Percentiles rank a stretch among this genome's conserved stretches.
Evolutionary conservation across 2,888 invertebrate species (phyloP).

Genomic region (Cataglyphis rosenhaueri): DNA sequence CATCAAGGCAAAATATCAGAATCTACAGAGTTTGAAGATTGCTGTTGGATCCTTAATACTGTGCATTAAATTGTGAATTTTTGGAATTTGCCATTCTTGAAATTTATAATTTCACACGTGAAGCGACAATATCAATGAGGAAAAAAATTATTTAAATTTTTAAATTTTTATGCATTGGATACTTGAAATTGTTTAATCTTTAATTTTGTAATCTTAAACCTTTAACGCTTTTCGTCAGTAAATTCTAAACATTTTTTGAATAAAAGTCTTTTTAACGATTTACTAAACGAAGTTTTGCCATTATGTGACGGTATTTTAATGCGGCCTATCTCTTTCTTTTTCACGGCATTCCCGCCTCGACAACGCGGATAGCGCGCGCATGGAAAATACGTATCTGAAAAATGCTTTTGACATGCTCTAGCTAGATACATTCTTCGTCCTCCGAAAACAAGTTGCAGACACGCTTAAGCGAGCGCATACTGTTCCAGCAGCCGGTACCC

Average conservation of each 20-base stretch:
- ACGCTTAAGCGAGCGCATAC: slow-evolving; percentile 61
- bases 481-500: slow-evolving; percentile 70
- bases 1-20: background rate
- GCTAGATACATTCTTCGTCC: slow-evolving; percentile 38
- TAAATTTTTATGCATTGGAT: background rate
- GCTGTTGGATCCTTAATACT: background rate
- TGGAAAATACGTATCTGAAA: slow-evolving; percentile 38
- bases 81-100: background rate
- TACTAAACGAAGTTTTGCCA: slow-evolving; percentile 21
- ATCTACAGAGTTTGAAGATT: background rate
- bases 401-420: slow-evolving; percentile 47
- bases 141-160: background rate
- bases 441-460: slow-evolving; percentile 57
- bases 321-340: background rate
- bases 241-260: background rate
- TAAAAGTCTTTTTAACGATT: slow-evolving; percentile 27
- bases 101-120: background rate
- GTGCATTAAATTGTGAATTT: background rate
- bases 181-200: background rate
- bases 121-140: background rate
- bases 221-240: background rate
- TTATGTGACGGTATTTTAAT: slow-evolving; percentile 26
- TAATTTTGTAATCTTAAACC: background rate
- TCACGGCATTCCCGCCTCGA: slow-evolving; percentile 28
- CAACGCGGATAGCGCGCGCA: slow-evolving; percentile 4